phyloP scores from a whole-genome alignment of 35 echinoderm and acorn worm species.

The Heliocidaris erythrogramma region DNA sequence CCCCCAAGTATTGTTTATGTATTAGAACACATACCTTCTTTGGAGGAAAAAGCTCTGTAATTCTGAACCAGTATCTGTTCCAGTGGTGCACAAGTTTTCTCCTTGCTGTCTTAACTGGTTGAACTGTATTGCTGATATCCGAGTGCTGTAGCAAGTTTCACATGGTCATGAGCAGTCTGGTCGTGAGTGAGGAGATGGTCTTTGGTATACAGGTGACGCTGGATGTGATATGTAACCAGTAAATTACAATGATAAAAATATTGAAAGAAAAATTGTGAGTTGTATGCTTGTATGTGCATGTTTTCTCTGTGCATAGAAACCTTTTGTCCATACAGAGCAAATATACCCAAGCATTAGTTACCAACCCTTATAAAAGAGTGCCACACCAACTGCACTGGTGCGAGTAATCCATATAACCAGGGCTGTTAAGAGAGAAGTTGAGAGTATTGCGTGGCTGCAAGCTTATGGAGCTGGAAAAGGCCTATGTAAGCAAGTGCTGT shows the following conservation, averaged over 20 bases:
- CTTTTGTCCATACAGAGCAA: constrained; percentile 9
- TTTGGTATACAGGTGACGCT: not conserved
- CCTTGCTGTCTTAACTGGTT: not conserved
- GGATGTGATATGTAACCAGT: too few species aligned
- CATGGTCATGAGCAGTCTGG: not conserved
- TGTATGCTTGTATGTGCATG: not conserved
- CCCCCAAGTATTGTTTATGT: not conserved
- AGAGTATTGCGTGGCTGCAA: not conserved
- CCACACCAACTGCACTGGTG: not conserved
- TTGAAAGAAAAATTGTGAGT: not conserved
- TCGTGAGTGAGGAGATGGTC: not conserved
- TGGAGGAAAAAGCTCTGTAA: not conserved
- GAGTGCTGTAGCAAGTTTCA: not conserved
- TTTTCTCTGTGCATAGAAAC: constrained; percentile 17
- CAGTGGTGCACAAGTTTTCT: constrained; percentile 1
- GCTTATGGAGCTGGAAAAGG: not conserved
- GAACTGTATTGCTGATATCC: not conserved
- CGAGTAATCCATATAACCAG: not conserved
- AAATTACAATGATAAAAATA: not conserved
- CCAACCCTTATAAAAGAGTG: not conserved
- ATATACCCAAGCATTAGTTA: not conserved
- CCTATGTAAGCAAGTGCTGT: not conserved
- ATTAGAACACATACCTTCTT: not conserved
- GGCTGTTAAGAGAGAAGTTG: not conserved
- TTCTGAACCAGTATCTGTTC: not conserved